Conservation (phyloP, 2,797 vertebrate genomes). For the Linurgus olivaceus region DNA sequence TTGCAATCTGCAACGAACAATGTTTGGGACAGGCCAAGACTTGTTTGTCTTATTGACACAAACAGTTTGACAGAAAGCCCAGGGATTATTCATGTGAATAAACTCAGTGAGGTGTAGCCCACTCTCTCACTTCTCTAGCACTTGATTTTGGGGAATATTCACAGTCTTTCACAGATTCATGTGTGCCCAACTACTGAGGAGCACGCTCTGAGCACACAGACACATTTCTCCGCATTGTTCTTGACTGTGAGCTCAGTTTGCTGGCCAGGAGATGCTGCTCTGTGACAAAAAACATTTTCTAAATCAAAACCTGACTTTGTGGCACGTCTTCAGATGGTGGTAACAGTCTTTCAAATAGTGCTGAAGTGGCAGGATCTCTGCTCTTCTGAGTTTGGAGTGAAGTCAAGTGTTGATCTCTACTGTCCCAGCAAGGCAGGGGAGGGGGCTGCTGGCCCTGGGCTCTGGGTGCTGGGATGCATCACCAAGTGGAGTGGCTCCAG, state of each 20-base stretch:
- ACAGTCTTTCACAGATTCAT: not conserved
- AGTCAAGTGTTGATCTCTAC: not conserved
- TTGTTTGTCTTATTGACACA: slow-evolving; percentile 58
- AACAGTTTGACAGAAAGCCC: not conserved
- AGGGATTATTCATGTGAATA: not conserved
- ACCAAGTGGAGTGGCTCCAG: not conserved
- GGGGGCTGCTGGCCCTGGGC: not conserved
- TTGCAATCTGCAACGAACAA: slow-evolving; percentile 1
- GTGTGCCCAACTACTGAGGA: not conserved
- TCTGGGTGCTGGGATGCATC: not conserved
- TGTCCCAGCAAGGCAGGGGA: not conserved
- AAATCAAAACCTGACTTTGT: not conserved
- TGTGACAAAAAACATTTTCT: not conserved
- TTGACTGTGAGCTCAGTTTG: not conserved
- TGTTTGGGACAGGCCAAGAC: slow-evolving; percentile 31
- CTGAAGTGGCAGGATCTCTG: not conserved
- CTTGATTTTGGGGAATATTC: not conserved
- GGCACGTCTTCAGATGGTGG: not conserved
- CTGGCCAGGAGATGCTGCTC: not conserved
- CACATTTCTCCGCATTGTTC: accelerated
- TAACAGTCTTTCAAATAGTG: not conserved
- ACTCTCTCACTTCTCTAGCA: not conserved
- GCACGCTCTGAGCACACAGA: not conserved
- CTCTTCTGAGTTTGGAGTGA: not conserved
- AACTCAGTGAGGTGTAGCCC: slow-evolving; percentile 1